Percentiles rank a stretch among this genome's conserved stretches.
Evolutionary conservation across 2,888 invertebrate species (phyloP).

Genomic region (Xanthostigma xanthostigma): DNA sequence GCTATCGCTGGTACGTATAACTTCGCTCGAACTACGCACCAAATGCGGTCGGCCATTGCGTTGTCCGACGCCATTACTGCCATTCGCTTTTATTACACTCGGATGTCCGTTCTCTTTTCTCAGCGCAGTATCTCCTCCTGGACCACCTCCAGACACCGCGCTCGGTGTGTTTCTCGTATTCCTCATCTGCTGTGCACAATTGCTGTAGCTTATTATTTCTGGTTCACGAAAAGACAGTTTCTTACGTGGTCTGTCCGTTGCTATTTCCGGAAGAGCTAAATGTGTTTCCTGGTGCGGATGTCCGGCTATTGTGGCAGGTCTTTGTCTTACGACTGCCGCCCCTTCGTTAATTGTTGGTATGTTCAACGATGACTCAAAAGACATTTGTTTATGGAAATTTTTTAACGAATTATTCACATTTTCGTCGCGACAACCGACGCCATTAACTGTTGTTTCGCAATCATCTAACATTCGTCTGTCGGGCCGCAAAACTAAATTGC

Average conservation of each 20-base stretch:
- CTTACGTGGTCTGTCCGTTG: constrained; percentile 54
- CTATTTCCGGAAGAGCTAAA: constrained; percentile 21
- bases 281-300: constrained; percentile 23
- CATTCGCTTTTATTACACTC: constrained; percentile 31
- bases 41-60: constrained; percentile 15
- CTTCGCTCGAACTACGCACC: constrained; percentile 20
- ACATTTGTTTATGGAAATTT: constrained; percentile 7
- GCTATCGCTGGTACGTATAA: constrained; percentile 27
- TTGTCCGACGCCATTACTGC: constrained; percentile 9
- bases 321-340: constrained; percentile 16
- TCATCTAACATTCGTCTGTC: constrained; percentile 21
- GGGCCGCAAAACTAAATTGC: constrained; percentile 15
- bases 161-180: constrained; percentile 19
- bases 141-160: constrained; percentile 27
- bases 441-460: constrained; percentile 4
- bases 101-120: constrained; percentile 18
- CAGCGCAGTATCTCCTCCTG: constrained; percentile 7
- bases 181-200: constrained; percentile 7
- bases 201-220: constrained; percentile 40
- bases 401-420: too few species aligned
- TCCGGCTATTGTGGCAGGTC: constrained; percentile 24
- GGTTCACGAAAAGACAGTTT: constrained; percentile 80
- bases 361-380: constrained; percentile 7
- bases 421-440: too few species aligned
- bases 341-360: constrained; percentile 12